Evolutionary conservation across 2,113 vertebrate species (phyloP).

Genomic region (Ornithorhynchus anatinus): DNA sequence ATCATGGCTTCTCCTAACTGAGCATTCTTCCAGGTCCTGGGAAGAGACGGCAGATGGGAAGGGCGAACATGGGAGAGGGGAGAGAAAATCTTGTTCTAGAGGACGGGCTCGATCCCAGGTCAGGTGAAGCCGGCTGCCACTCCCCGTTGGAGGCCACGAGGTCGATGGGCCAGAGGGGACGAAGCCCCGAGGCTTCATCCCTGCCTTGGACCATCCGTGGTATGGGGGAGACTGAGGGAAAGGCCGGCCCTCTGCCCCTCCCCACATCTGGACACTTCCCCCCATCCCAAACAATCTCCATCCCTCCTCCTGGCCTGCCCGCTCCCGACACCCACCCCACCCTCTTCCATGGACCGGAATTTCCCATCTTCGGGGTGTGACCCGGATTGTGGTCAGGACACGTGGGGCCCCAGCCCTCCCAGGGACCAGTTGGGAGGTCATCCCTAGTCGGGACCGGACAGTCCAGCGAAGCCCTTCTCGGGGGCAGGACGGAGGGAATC

Average conservation of each 20-base stretch:
- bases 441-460: not conserved
- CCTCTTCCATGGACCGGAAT: not conserved
- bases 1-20: slow-evolving; percentile 98
- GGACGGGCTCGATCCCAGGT: no score
- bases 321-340: not conserved
- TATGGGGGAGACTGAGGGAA: no score
- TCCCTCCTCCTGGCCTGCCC: not conserved
- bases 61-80: not conserved
- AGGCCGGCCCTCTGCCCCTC: not conserved
- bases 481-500: not conserved
- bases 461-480: not conserved
- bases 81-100: not conserved
- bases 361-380: not conserved
- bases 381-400: not conserved
- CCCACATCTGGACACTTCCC: not conserved
- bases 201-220: no score
- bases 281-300: not conserved
- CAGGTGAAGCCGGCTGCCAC: no score
- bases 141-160: no score
- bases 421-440: no score
- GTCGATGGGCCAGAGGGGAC: no score
- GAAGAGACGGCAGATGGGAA: slow-evolving; percentile 35
- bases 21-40: slow-evolving; percentile 94
- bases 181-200: no score
- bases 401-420: no score